Evolutionary conservation across 2,113 vertebrate species (phyloP).

Genomic region (Dicrurus megarhynchus): DNA sequence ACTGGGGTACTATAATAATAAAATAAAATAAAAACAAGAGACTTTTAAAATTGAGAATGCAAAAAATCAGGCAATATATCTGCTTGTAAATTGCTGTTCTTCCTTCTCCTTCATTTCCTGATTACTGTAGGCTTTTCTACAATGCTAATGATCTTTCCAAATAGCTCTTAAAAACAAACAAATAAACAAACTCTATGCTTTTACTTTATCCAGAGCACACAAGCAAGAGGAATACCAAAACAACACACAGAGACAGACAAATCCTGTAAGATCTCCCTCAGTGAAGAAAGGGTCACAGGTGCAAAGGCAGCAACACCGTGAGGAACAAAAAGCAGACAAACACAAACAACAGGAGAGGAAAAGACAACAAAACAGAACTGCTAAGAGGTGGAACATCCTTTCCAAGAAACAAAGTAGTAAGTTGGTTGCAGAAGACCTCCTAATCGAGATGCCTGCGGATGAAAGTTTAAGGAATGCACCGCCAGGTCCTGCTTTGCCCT

Average conservation of each 20-base stretch:
- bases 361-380: background rate
- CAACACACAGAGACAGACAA: background rate
- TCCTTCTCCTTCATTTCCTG: constrained; percentile 22
- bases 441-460: background rate
- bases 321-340: background rate
- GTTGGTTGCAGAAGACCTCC: background rate
- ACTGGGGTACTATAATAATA: background rate
- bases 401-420: background rate
- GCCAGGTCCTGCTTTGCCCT: background rate
- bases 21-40: background rate
- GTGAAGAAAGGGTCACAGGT: background rate
- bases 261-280: background rate
- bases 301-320: background rate
- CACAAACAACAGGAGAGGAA: background rate
- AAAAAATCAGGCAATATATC: background rate
- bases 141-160: background rate
- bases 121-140: background rate
- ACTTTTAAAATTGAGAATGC: background rate
- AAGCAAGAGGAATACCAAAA: background rate
- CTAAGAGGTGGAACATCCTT: background rate
- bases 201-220: background rate
- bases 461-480: background rate
- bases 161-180: background rate
- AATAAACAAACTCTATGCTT: background rate
- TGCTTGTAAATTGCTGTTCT: background rate